Conservation (phyloP, 2,113 vertebrate genomes). For the Fregata magnificens region DNA sequence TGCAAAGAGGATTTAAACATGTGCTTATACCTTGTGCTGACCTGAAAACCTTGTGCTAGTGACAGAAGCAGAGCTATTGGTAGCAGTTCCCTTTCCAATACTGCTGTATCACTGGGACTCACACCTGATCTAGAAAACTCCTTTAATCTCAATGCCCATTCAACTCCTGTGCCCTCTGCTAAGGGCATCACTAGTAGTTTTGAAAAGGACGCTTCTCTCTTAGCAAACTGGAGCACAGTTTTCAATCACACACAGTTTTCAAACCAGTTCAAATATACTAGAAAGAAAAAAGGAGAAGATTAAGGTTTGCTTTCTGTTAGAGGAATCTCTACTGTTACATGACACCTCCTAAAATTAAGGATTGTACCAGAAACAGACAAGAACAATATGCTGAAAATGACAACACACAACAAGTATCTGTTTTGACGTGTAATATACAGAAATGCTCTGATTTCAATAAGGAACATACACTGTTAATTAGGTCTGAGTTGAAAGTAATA, state of each 20-base stretch:
- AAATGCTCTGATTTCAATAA: not conserved
- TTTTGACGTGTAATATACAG: not conserved
- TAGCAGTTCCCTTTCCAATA: not conserved
- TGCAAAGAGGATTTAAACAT: not conserved
- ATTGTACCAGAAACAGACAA: not conserved
- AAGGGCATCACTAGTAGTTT: not conserved
- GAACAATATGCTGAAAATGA: not conserved
- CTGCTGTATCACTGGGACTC: not conserved
- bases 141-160: not conserved
- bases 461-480: not conserved
- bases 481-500: not conserved
- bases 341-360: not conserved
- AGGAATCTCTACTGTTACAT: accelerated
- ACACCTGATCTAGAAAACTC: not conserved
- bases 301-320: not conserved
- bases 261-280: not conserved
- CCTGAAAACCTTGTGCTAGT: not conserved
- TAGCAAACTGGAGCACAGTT: not conserved
- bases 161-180: not conserved
- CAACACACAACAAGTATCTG: not conserved
- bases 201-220: not conserved
- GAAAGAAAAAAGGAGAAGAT: not conserved
- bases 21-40: not conserved
- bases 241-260: not conserved
- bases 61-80: not conserved